Percentiles rank a stretch among this genome's conserved stretches.
Conservation (phyloP, 53 echinoderm and acorn worm species). For the Paracentrotus lividus region DNA sequence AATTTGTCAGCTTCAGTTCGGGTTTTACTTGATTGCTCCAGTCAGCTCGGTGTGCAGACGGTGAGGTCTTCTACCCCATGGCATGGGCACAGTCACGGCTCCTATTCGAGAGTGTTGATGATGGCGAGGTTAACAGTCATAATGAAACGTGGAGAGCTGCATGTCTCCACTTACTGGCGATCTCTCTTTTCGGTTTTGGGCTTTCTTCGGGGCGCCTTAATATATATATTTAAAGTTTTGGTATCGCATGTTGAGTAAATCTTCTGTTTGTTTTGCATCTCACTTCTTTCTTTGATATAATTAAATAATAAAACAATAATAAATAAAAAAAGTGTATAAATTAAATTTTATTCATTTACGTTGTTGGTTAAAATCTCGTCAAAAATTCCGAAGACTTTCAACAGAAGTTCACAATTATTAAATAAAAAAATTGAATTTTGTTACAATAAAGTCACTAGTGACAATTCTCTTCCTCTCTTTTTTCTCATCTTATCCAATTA, state of each 20-base stretch:
- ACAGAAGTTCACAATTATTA: too few species aligned
- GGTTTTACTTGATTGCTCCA: conserved; percentile 28
- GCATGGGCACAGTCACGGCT: conserved; percentile 56
- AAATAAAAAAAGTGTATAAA: too few species aligned
- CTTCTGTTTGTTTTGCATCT: too few species aligned
- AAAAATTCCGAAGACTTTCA: too few species aligned
- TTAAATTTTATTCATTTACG: too few species aligned
- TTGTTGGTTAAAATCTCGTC: too few species aligned
- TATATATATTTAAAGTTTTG: conserved; percentile 75
- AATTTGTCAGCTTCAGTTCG: conserved; percentile 50
- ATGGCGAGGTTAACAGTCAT: conserved; percentile 43
- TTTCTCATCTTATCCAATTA: neutral
- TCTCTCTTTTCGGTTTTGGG: conserved; percentile 80
- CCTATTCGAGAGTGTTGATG: neutral
- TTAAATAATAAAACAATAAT: too few species aligned
- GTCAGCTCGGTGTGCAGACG: neutral
- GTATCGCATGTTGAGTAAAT: conserved; percentile 13
- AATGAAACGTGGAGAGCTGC: conserved; percentile 83
- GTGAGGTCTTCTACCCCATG: neutral
- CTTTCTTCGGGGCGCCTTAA: conserved; percentile 75
- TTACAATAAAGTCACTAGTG: too few species aligned
- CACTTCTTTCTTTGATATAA: too few species aligned
- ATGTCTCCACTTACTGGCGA: conserved; percentile 81
- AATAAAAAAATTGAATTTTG: too few species aligned
- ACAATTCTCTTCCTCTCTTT: neutral